A percentile compares a stretch with the other conserved stretches of the same genome.
These are phyloP conservation scores for Papilio elwesi DNA, from an alignment of 2,888 invertebrate species.

Conservation along the genomic window DNA sequence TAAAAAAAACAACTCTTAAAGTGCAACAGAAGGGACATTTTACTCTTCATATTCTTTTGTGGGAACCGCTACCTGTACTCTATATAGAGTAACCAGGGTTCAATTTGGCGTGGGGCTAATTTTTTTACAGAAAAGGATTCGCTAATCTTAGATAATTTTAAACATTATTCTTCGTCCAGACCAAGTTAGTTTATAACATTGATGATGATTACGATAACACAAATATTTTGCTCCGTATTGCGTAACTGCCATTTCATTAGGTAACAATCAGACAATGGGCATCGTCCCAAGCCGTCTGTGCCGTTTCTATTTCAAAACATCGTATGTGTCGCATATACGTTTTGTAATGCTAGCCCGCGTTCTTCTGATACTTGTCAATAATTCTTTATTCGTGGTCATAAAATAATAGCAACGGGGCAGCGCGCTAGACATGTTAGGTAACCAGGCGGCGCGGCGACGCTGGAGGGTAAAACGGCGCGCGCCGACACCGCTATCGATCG, in stretches of 20 bases:
- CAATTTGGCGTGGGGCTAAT: too few species aligned
- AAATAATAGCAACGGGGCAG: conserved; percentile 77
- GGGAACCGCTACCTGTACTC: too few species aligned
- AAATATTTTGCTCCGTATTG: conserved; percentile 14
- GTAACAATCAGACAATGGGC: conserved; percentile 57
- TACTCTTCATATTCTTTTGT: too few species aligned
- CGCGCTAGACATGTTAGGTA: conserved; percentile 79
- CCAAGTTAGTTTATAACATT: too few species aligned
- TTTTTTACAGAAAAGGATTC: too few species aligned
- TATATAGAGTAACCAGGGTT: too few species aligned
- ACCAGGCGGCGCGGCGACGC: conserved; percentile 64
- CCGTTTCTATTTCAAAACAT: conserved; percentile 62
- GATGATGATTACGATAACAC: not conserved
- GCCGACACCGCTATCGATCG: conserved; percentile 80
- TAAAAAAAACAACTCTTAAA: too few species aligned
- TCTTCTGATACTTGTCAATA: conserved; percentile 5
- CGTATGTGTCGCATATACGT: conserved; percentile 8
- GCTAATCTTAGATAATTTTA: too few species aligned
- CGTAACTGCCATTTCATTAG: conserved; percentile 48
- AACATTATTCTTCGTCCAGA: too few species aligned
- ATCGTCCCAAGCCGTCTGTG: conserved; percentile 59
- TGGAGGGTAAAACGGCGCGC: conserved; percentile 77
- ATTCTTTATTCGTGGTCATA: conserved; percentile 43
- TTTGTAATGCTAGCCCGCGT: conserved; percentile 5
- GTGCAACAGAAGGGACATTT: too few species aligned